phyloP scores from a whole-genome alignment of 2,888 invertebrate species.

The Pegoplata infirma region DNA sequence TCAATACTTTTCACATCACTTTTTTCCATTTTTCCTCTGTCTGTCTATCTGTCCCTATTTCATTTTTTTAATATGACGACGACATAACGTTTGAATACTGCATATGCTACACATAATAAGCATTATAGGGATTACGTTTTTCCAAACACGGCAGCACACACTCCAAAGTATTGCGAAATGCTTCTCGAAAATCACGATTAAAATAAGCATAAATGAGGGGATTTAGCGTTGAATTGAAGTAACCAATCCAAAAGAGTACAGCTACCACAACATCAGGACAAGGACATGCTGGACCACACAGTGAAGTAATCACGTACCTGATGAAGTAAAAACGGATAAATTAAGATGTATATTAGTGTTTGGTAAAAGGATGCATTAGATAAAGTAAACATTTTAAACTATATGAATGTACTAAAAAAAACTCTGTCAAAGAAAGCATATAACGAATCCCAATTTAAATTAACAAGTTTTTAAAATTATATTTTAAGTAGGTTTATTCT shows the following conservation, averaged over 20 bases:
- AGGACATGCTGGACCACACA: conserved; percentile 90
- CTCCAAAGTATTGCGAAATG: conserved; percentile 94
- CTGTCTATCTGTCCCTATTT: not conserved
- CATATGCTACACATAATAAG: conserved; percentile 77
- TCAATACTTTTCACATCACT: conserved; percentile 2
- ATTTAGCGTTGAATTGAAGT: conserved; percentile 96
- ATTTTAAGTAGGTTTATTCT: too few relatives aligned
- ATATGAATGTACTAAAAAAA: too few relatives aligned
- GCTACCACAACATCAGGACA: conserved; percentile 93
- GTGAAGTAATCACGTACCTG: conserved; percentile 90
- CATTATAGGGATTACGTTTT: conserved; percentile 78
- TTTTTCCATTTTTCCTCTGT: too few relatives aligned
- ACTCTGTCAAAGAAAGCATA: too few relatives aligned
- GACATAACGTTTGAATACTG: conserved; percentile 38
- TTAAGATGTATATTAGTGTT: not conserved
- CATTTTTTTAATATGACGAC: conserved; percentile 12
- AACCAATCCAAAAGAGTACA: conserved; percentile 98
- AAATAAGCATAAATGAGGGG: conserved; percentile 97
- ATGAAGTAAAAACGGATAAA: conserved; percentile 64
- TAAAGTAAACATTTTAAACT: not conserved
- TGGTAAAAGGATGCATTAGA: too few relatives aligned
- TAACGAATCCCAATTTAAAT: too few relatives aligned
- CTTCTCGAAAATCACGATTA: conserved; percentile 97
- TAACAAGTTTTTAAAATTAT: too few relatives aligned
- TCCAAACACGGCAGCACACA: conserved; percentile 89